Conservation (phyloP, 2,797 vertebrate genomes). For the Morelia viridis region DNA sequence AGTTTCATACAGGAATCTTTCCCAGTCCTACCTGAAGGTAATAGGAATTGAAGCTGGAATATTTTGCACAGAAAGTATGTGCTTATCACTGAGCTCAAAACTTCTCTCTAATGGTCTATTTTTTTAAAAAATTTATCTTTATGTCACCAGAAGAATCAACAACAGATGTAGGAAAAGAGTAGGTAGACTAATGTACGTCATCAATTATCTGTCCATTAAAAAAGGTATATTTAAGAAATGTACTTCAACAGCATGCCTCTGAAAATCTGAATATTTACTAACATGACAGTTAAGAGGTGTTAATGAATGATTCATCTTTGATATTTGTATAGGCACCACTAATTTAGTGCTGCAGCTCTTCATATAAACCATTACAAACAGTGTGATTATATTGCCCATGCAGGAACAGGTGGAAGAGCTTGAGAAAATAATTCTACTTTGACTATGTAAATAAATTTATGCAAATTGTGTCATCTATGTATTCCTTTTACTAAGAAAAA, state of each 20-base stretch:
- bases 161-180: constrained; percentile 16
- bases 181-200: constrained; percentile 34
- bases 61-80: not conserved
- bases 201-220: constrained; percentile 33
- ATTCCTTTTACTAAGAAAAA: constrained; percentile 58
- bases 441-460: constrained; percentile 52
- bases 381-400: constrained; percentile 52
- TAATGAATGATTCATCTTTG: constrained; percentile 48
- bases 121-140: not conserved
- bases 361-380: constrained; percentile 56
- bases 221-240: constrained; percentile 27
- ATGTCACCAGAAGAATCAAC: not conserved
- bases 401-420: constrained; percentile 44
- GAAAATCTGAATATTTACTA: constrained; percentile 31
- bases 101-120: not conserved
- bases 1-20: not conserved
- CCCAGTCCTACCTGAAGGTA: not conserved
- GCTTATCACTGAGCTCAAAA: not conserved
- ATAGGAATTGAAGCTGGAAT: not conserved
- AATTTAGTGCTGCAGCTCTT: constrained; percentile 55
- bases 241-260: constrained; percentile 36
- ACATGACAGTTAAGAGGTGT: constrained; percentile 47
- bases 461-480: constrained; percentile 56
- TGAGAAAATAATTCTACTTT: constrained; percentile 52
- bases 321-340: constrained; percentile 51